These are phyloP conservation scores for Chiloscyllium punctatum DNA, from an alignment of 2,797 vertebrate genomes.

Conservation along the genomic window DNA sequence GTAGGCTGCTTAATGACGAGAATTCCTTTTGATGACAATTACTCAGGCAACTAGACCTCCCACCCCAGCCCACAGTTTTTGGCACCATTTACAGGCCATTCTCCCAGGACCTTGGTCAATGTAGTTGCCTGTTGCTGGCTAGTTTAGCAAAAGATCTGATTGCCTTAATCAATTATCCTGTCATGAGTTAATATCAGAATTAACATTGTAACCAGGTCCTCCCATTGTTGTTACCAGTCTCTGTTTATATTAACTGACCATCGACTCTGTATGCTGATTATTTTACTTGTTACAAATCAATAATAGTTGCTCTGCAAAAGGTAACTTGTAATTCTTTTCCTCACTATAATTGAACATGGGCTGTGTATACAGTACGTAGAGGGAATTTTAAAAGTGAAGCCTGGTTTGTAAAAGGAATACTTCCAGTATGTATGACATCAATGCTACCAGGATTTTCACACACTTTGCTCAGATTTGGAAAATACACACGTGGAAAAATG, in stretches of 20 bases:
- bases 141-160: neutral
- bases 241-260: neutral
- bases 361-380: neutral
- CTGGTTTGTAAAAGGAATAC: neutral
- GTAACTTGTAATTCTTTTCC: neutral
- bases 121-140: too few relatives aligned
- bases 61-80: too few relatives aligned
- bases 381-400: constrained; percentile 1
- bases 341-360: neutral
- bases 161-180: neutral
- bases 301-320: neutral
- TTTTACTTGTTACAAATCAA: neutral
- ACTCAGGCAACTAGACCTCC: too few relatives aligned
- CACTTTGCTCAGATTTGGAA: neutral
- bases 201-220: neutral
- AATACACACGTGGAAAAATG: neutral
- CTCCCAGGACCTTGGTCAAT: too few relatives aligned
- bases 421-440: neutral
- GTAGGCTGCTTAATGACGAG: too few relatives aligned
- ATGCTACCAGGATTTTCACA: neutral
- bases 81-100: too few relatives aligned
- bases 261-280: neutral
- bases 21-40: too few relatives aligned
- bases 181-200: neutral
- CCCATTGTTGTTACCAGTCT: neutral